A percentile compares a stretch with the other conserved stretches of the same genome.
Evolutionary conservation across 2,113 vertebrate species (phyloP).

Genomic region (Uria lomvia): DNA sequence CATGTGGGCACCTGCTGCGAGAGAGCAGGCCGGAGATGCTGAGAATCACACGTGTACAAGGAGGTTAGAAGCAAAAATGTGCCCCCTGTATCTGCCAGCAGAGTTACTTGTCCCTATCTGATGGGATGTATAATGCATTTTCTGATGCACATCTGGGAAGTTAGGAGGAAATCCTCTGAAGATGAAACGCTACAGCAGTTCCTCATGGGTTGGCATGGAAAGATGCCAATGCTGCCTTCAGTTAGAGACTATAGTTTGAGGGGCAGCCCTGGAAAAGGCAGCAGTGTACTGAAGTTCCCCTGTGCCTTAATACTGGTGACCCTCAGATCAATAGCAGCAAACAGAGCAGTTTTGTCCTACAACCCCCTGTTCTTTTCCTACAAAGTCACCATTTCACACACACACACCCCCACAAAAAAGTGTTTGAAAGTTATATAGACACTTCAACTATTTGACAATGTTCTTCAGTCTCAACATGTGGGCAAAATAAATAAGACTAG

Average conservation of each 20-base stretch:
- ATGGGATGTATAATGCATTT: neutral
- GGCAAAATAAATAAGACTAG: neutral
- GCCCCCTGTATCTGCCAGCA: neutral
- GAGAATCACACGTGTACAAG: neutral
- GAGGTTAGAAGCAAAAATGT: neutral
- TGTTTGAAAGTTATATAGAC: neutral
- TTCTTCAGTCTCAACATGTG: neutral
- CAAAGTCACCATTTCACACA: neutral
- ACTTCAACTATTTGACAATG: neutral
- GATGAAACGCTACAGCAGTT: neutral
- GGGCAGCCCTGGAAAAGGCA: neutral
- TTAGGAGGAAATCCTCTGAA: neutral
- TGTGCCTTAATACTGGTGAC: neutral
- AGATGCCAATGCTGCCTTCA: neutral
- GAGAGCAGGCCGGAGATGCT: neutral
- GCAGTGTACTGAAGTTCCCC: fast-evolving
- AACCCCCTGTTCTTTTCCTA: neutral
- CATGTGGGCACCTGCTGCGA: neutral
- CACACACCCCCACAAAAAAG: neutral
- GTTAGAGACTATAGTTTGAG: neutral
- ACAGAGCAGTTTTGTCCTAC: neutral
- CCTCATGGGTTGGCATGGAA: neutral
- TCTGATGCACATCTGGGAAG: neutral
- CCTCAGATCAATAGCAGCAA: neutral
- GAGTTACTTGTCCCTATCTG: neutral